Evolutionary conservation across 2,113 vertebrate species (phyloP).

Genomic region (Ursus arctos): DNA sequence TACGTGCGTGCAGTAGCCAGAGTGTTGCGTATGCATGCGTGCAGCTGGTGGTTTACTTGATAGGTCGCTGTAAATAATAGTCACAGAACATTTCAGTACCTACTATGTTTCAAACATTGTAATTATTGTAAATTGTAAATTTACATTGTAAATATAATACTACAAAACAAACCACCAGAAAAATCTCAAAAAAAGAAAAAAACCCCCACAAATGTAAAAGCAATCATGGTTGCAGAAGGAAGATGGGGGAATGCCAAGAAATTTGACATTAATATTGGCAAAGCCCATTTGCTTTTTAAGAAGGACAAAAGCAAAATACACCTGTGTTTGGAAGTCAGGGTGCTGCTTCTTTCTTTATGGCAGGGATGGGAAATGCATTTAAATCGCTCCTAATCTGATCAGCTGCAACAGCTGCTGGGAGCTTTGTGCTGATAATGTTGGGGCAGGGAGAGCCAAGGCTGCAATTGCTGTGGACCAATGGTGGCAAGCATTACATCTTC

Average conservation of each 20-base stretch:
- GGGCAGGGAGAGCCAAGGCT: not conserved
- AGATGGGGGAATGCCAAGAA: slow-evolving; percentile 22
- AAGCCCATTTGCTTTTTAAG: not conserved
- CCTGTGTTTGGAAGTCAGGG: not conserved
- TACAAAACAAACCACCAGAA: not conserved
- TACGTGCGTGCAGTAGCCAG: not conserved
- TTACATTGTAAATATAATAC: not conserved
- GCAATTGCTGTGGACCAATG: rapidly evolving
- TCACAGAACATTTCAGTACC: not conserved
- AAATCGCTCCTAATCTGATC: not conserved
- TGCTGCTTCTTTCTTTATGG: not conserved
- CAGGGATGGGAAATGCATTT: not conserved
- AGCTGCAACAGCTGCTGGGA: not conserved
- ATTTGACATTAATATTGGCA: not conserved
- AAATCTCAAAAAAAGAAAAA: not conserved
- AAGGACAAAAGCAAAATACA: not conserved
- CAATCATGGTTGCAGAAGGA: not conserved
- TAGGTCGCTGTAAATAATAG: not conserved
- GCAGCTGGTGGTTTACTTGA: not conserved
- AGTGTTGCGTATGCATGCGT: not conserved
- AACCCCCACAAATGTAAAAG: not conserved
- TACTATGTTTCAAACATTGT: not conserved
- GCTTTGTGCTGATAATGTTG: not conserved
- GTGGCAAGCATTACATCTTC: not conserved
- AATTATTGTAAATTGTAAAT: not conserved